Conservation (phyloP, 2,797 vertebrate species). For the Hippoglossus hippoglossus region DNA sequence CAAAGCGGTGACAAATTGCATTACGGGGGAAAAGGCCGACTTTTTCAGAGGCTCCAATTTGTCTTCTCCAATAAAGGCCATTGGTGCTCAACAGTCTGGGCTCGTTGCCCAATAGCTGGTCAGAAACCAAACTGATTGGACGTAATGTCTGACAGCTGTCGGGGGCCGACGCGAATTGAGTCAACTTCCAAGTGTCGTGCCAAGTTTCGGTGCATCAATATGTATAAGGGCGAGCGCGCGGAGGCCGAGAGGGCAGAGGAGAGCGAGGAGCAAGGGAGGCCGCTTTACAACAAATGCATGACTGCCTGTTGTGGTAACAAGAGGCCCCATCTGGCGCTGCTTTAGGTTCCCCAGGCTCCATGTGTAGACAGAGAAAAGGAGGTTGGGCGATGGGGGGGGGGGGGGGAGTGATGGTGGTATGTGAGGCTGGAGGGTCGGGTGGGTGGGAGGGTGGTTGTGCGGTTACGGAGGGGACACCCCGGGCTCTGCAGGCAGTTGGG, state of each 20-base stretch:
- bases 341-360: conserved; percentile 67
- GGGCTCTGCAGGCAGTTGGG: conserved; percentile 55
- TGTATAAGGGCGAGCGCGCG: conserved; percentile 62
- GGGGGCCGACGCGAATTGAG: conserved; percentile 63
- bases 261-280: conserved; percentile 35
- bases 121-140: conserved; percentile 77
- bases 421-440: conserved; percentile 30
- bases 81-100: conserved; percentile 76
- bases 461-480: conserved; percentile 54
- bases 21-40: conserved; percentile 53
- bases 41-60: conserved; percentile 80
- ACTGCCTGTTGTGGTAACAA: conserved; percentile 72
- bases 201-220: conserved; percentile 78
- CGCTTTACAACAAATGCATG: conserved; percentile 61
- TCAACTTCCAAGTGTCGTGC: conserved; percentile 68
- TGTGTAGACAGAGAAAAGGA: conserved; percentile 46
- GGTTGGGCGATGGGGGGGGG: conserved; percentile 17
- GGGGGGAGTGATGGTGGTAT: conserved; percentile 21
- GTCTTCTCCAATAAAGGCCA: conserved; percentile 80
- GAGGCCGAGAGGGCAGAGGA: conserved; percentile 52
- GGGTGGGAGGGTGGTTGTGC: conserved; percentile 27
- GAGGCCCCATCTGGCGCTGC: conserved; percentile 76
- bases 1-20: conserved; percentile 76
- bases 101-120: conserved; percentile 73
- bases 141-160: conserved; percentile 84